A percentile compares a stretch with the other conserved stretches of the same genome.
Conservation (phyloP, 2,113 vertebrate species). For the Nettapus auritus region DNA sequence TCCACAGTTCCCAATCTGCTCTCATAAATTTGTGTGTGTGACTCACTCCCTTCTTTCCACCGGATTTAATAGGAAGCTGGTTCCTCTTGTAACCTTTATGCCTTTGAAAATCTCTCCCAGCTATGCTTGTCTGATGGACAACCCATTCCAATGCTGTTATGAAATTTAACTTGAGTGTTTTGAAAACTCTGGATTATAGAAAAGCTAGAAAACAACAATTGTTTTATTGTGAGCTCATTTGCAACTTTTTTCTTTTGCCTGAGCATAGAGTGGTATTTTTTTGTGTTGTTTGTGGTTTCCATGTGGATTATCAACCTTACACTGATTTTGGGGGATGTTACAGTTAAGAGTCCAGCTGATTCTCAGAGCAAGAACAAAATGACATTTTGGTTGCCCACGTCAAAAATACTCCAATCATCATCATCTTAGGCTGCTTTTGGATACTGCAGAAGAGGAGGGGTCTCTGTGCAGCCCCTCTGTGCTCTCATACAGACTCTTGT, state of each 20-base stretch:
- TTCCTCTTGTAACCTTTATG: background rate
- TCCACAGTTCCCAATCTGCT: background rate
- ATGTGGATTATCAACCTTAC: background rate
- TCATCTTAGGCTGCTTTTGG: background rate
- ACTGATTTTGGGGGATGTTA: background rate
- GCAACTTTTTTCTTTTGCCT: background rate
- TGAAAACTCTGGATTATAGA: background rate
- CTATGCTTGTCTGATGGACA: background rate
- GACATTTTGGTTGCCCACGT: background rate
- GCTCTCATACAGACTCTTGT: background rate
- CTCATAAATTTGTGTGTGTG: background rate
- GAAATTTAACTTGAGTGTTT: background rate
- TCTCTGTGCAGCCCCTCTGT: background rate
- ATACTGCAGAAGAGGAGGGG: background rate
- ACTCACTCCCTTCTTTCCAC: background rate
- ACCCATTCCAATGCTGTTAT: background rate
- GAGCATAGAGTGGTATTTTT: background rate
- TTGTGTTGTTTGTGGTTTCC: conserved; percentile 7
- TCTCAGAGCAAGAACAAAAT: background rate
- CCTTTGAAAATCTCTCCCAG: background rate
- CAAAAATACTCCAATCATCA: background rate
- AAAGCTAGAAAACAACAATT: background rate
- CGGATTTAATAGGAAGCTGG: background rate
- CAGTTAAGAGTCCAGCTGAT: background rate
- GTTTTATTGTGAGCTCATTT: background rate